Evolutionary conservation across 2,113 vertebrate genomes (phyloP).

Genomic region (Suncus etruscus): DNA sequence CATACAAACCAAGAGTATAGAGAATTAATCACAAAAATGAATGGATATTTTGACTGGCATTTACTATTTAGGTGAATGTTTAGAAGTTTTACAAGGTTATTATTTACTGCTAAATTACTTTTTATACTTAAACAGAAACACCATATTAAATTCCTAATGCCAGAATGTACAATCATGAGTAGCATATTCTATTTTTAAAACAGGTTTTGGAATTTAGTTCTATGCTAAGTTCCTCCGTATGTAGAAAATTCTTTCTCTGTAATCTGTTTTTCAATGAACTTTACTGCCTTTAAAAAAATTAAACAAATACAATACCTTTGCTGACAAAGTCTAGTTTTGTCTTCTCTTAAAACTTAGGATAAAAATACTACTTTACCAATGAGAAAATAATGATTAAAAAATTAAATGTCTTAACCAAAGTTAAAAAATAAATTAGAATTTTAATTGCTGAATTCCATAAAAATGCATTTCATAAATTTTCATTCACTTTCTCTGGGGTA

Average conservation of each 20-base stretch:
- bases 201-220: not conserved
- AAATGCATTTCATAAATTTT: not conserved
- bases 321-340: not conserved
- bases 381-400: not conserved
- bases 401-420: not conserved
- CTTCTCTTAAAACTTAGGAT: not conserved
- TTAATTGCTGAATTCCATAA: not conserved
- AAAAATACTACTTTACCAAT: not conserved
- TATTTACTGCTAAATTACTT: not conserved
- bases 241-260: too few species aligned
- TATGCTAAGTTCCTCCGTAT: too few species aligned
- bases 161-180: not conserved
- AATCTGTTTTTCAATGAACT: too few species aligned
- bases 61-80: not conserved
- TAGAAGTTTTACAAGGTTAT: not conserved
- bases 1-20: not conserved
- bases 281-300: too few species aligned
- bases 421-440: not conserved
- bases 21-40: not conserved
- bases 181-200: not conserved
- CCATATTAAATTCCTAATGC: not conserved
- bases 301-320: not conserved
- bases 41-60: not conserved
- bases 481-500: not conserved
- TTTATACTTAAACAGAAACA: not conserved